Evolutionary conservation across 1,140 invertebrate genomes (phyloP), one percentile per base, ranked within the genome.

Genomic region (Ptiloglossa arizonensis): DNA sequence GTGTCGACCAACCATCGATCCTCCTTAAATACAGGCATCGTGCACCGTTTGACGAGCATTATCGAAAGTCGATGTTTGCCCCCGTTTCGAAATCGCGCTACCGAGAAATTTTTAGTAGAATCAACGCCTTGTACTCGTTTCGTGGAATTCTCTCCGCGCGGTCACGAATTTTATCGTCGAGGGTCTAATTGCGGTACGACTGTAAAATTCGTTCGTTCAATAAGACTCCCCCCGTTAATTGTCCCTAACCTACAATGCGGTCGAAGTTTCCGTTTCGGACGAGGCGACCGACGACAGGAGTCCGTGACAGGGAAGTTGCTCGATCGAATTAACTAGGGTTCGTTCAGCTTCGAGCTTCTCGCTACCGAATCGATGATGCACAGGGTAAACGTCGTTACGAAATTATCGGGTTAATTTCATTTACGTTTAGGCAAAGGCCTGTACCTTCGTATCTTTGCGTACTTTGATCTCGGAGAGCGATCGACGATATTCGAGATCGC

Each of bases 261-360:
- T 60, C 68, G 22, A 71, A 77, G 75, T 71, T 77, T 52, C 67
- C 35, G 57, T 54, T 77, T 50, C 19, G 44, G 6, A 15, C 46
- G 19, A 41, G 35, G 35, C 27, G 44, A 8, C 75, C 35, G 63
- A 71, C 62, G 68, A 52, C 68, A 5, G n/a, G 44, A 69, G 56
- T 66, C 35, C 46, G 17, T 75, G 46, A 66, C 67, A 75, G 60
- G 38, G 27, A 81, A 87, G 81, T 84, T 87, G 62, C 41, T 19
- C 71, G 68, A 87, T 87, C 81, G 71, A 80, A 84, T 87, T 87
- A 86, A 67, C 24, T 68, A 69, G 57, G 85, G 78, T 85, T 29
- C 73, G 64, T 62, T 54, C 67, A 52, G 50, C 67, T 64, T 48
- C 56, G 41, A 82, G 82, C 69, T 84, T 81, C 75, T 75, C 66